Base-by-base conservation (phyloP, 2,113 vertebrate species). In the Tautogolabrus adspersus region DNA sequence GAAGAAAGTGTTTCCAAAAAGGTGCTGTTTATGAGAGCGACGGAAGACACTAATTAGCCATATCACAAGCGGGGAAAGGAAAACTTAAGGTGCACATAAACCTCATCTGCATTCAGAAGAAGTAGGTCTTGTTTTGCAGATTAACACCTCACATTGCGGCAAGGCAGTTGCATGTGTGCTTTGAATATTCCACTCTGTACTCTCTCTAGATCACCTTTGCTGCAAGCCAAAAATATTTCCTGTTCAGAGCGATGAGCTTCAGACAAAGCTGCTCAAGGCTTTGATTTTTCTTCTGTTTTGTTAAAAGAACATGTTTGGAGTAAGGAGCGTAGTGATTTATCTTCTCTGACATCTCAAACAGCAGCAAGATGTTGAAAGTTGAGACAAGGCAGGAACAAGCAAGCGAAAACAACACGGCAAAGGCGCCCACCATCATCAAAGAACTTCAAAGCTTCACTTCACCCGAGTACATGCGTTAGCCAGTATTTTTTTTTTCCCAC, bases 11-110 rank as follows among this genome's bases (percentile, higher is more conserved):
- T 75, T 83, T 88, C 74, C 81, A 88, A 91, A 92, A 88, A 89
- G 75, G 87, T 84, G 83, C 42, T 11, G 66, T 87, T 89, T 85
- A 88, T 42, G 57, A 83, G 77, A 86, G 85, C 77, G 65, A 66
- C 46, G 65, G 78, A 85, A 84, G 75, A 81, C 69, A 75, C 71
- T 91, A 92, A 90, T 93, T 91, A 91, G 85, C 67, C 56, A 52
- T 83, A 89, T 92, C 77, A 66, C 81, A 75, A 77, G 84, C 34
- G 71, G 77, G 54, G 72, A 81, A 75, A 72, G 68, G 69, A 79
- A 82, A 85, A 64, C 83, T 87, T 76, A 83, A 87, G 82, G 79
- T 85, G 81, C 65, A 72, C 54, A 66, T 66, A 38, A 83, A 82
- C 79, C 77, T 82, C 40, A 65, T 86, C 77, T 63, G 77, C 79